phyloP scores from a whole-genome alignment of 2,888 invertebrate genomes.

The Hanleya hanleyi region DNA sequence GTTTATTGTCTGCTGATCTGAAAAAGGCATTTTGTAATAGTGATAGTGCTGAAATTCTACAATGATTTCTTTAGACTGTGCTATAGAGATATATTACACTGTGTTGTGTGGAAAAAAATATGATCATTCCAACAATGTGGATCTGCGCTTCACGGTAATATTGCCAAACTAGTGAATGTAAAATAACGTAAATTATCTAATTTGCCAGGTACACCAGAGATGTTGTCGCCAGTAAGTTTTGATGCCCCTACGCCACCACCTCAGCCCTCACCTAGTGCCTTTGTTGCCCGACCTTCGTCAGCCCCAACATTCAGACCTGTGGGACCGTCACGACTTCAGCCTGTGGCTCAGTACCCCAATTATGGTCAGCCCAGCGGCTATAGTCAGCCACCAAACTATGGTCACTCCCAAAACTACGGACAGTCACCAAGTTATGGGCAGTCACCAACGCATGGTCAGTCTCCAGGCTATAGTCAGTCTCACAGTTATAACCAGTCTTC shows the following conservation, averaged over 20 bases:
- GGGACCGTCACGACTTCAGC: not conserved
- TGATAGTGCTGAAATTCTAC: too few relatives aligned
- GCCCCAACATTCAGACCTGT: not conserved
- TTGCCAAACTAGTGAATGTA: too few relatives aligned
- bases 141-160: too few relatives aligned
- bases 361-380: not conserved
- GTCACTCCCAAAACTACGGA: not conserved
- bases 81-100: too few relatives aligned
- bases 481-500: not conserved
- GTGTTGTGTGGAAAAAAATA: too few relatives aligned
- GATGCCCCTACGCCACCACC: conserved; percentile 67
- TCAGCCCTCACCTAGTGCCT: conserved; percentile 66
- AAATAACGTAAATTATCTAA: too few relatives aligned
- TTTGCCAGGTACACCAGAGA: conserved; percentile 62
- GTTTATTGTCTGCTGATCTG: too few relatives aligned
- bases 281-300: conserved; percentile 38
- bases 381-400: not conserved
- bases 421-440: not conserved
- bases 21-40: too few relatives aligned
- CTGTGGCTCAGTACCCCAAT: conserved; percentile 2
- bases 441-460: not conserved
- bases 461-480: not conserved
- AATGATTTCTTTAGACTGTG: too few relatives aligned
- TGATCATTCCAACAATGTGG: too few relatives aligned
- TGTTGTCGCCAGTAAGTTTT: conserved; percentile 62